Evolutionary conservation across 1,140 invertebrate species (phyloP).

Genomic region (Parasteatoda tepidariorum): DNA sequence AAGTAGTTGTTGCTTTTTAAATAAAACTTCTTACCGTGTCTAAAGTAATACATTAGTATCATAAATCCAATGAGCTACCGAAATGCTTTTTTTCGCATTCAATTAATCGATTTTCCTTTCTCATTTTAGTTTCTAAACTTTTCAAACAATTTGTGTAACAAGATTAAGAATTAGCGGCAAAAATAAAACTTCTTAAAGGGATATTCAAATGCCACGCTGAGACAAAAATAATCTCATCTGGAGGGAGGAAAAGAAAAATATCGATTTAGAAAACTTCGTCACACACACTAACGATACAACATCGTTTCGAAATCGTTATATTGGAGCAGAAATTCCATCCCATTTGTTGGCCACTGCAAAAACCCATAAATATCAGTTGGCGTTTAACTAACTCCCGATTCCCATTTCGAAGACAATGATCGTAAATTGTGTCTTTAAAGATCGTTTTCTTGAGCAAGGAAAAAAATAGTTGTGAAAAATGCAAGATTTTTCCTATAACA

Average conservation of each 20-base stretch:
- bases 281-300: constrained; percentile 7
- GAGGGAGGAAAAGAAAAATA: not conserved
- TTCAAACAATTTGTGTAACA: too few relatives aligned
- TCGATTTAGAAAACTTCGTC: not conserved
- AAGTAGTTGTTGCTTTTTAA: too few relatives aligned
- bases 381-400: constrained; percentile 53
- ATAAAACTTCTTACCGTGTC: too few relatives aligned
- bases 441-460: not conserved
- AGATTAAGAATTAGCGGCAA: too few relatives aligned
- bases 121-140: too few relatives aligned
- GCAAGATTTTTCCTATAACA: constrained; percentile 11
- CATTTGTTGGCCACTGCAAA: constrained; percentile 12
- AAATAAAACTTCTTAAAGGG: too few relatives aligned
- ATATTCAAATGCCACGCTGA: too few relatives aligned
- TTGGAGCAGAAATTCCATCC: constrained; percentile 40
- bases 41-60: too few relatives aligned
- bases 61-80: too few relatives aligned
- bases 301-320: constrained; percentile 49
- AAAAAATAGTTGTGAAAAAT: not conserved
- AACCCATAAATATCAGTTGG: constrained; percentile 48
- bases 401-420: constrained; percentile 40
- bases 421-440: constrained; percentile 53
- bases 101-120: too few relatives aligned
- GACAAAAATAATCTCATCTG: not conserved
- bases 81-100: too few relatives aligned